These are phyloP conservation scores for Percopsis omiscomaycus DNA, from an alignment of 2,797 vertebrate genomes.

Conservation along the genomic window DNA sequence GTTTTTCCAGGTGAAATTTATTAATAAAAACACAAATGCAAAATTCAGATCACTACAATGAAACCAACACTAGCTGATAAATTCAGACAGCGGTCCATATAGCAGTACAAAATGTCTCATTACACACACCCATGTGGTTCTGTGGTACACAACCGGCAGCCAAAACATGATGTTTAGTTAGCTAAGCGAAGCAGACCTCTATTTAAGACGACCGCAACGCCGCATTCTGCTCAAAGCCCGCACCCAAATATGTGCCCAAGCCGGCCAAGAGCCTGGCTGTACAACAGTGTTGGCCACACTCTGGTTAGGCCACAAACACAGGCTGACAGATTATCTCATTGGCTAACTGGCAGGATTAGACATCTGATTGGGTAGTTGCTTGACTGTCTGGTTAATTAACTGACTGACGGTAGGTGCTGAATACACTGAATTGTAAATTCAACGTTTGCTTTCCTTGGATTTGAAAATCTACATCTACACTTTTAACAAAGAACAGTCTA, in stretches of 20 bases:
- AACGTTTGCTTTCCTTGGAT: too few relatives aligned
- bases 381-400: constrained; percentile 2
- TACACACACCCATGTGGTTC: constrained; percentile 55
- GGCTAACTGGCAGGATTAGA: background rate
- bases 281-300: constrained; percentile 21
- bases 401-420: background rate
- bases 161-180: constrained; percentile 57
- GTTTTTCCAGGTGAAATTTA: too few relatives aligned
- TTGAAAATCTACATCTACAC: too few relatives aligned
- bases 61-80: background rate
- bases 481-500: too few relatives aligned
- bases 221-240: constrained; percentile 24
- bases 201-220: constrained; percentile 63
- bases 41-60: too few relatives aligned
- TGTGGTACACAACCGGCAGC: constrained; percentile 42
- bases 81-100: background rate
- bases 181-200: constrained; percentile 51
- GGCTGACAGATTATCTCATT: background rate
- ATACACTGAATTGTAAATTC: background rate
- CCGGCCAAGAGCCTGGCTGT: constrained; percentile 13
- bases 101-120: constrained; percentile 3
- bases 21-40: too few relatives aligned
- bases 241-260: constrained; percentile 15
- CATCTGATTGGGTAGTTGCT: background rate
- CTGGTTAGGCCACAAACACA: constrained; percentile 11